Base-by-base conservation (phyloP, 2,888 invertebrate species). In the Taenaris catops region DNA sequence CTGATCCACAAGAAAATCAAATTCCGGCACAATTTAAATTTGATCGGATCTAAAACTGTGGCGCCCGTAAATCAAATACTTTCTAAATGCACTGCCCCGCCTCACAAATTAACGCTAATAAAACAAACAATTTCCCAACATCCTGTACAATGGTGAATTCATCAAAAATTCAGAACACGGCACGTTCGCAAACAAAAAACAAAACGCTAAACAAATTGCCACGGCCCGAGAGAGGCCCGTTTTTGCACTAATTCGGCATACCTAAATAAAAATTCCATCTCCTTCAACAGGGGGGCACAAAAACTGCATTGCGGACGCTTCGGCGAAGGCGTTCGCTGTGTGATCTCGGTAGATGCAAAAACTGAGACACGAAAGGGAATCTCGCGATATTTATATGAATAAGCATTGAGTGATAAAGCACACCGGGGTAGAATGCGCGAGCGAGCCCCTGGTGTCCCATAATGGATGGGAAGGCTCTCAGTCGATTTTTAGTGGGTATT, bases 231-330 rank as follows among this genome's bases (percentile, higher is more conserved):
- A 33, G 27, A 64, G 69, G 58, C 66, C 49, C 59, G 67, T 86
- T 86, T 86, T 86, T 86, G 86, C 74, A 80, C 84, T 74, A 84
- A 86, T 86, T 86, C 86, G 84, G 84, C 84, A 86, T 86, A 72
- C 86, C 86, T 78, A 83, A 84, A 86, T 86, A 84, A 86, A 86
- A 73, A 86, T 86, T 73, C 84, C 84, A 55, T 63, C 75, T 75
- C 83, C 80, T 70, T 81, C 74, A 64, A 65, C n/a, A n/a, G 53
- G 67, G 55, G 33, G 33, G 39, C 41, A 56, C 65, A 74, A 78
- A 76, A 80, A 78, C 58, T 46, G 52, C 53, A 53, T 55, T 59
- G 63, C 62, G 57, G 52, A 61, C 60, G 48, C 49, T 73, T 73
- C 74, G 68, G 42, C 55, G 74, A 70, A 75, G 54, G 59, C 64